phyloP scores from a whole-genome alignment of 2,888 invertebrate species.

The Netelia virgata region DNA sequence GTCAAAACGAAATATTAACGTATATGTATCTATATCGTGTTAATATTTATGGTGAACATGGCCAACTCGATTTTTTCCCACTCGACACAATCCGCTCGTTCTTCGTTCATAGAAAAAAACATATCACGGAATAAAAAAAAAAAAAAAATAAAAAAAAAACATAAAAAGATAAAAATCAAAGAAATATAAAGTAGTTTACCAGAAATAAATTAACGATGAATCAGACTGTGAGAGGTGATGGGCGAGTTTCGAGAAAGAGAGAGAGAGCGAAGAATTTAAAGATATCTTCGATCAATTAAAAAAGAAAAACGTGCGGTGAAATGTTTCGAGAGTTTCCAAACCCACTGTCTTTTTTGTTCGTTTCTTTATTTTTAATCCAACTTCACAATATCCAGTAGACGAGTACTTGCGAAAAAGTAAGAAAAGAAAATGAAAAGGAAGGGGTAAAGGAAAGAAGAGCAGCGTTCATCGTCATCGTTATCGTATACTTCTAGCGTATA shows the following conservation, averaged over 20 bases:
- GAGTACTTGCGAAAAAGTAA: slow-evolving; percentile 28
- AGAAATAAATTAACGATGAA: slow-evolving; percentile 36
- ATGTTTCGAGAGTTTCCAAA: background rate
- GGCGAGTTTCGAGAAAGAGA: background rate
- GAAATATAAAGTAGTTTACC: background rate
- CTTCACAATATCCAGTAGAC: background rate
- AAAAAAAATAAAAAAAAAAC: background rate
- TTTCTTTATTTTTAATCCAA: background rate
- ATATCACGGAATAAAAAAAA: background rate
- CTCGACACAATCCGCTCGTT: background rate
- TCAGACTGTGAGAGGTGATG: background rate
- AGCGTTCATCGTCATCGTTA: slow-evolving; percentile 68
- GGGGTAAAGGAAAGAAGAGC: slow-evolving; percentile 65
- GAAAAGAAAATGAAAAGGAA: slow-evolving; percentile 16
- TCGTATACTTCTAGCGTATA: slow-evolving; percentile 69
- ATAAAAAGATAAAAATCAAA: background rate
- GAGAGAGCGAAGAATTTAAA: background rate
- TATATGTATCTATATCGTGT: slow-evolving; percentile 10
- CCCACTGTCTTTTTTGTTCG: slow-evolving; percentile 9
- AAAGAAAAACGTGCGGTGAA: background rate
- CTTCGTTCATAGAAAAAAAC: background rate
- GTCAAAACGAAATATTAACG: background rate
- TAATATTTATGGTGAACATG: background rate
- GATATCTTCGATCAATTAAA: background rate
- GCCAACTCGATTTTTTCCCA: background rate